phyloP scores from a whole-genome alignment of 2,113 vertebrate species.

The Orientallactaga bullata region DNA sequence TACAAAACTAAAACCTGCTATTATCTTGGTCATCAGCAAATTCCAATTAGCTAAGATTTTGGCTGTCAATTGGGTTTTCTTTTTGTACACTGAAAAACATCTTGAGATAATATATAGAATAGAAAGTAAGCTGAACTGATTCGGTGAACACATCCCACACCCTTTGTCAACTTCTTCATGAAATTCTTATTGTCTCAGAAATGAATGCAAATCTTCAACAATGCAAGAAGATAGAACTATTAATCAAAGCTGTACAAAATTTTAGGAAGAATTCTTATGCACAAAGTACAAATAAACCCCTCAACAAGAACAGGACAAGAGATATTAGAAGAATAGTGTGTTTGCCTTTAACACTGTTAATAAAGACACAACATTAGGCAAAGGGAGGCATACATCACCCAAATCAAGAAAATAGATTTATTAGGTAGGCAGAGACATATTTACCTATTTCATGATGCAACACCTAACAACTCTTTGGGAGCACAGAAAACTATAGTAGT shows the following conservation, averaged over 20 bases:
- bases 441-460: neutral
- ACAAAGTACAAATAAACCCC: neutral
- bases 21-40: neutral
- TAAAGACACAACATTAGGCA: too few species aligned
- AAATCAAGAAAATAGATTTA: neutral
- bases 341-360: neutral
- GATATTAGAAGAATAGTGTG: neutral
- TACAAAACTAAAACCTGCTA: neutral
- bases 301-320: neutral
- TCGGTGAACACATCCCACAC: neutral
- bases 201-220: neutral
- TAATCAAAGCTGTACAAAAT: neutral
- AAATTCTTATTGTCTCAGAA: slow-evolving; percentile 1
- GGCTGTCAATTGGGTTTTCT: neutral
- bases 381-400: neutral
- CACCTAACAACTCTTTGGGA: neutral
- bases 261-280: neutral
- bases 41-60: neutral
- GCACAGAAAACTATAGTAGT: neutral
- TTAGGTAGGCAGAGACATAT: neutral
- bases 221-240: neutral
- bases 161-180: neutral
- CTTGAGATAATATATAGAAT: neutral
- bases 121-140: neutral
- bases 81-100: slow-evolving; percentile 22